phyloP scores from a whole-genome alignment of 2,888 invertebrate species.

The Lamproptera curius region DNA sequence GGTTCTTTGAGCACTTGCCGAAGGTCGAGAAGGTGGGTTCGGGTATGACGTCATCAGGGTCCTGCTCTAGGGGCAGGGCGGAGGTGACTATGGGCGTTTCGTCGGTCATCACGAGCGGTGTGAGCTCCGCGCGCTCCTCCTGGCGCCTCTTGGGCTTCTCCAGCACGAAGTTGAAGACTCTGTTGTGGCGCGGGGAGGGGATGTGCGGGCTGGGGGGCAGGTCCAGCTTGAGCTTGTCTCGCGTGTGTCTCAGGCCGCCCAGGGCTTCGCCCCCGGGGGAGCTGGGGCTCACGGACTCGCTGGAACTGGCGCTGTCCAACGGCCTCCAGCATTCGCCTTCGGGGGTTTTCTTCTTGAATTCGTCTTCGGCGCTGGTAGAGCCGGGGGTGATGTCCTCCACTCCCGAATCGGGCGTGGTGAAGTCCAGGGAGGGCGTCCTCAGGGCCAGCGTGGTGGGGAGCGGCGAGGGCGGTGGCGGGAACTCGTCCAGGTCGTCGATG shows the following conservation, averaged over 20 bases:
- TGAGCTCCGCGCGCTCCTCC: conserved; percentile 29
- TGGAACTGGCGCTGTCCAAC: conserved; percentile 60
- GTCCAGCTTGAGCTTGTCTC: conserved; percentile 84
- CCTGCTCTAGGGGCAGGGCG: conserved; percentile 41
- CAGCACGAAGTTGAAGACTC: conserved; percentile 65
- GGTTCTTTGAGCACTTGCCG: conserved; percentile 62
- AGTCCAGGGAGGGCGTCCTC: conserved; percentile 58
- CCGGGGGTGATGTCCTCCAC: conserved; percentile 80
- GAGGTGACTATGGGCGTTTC: conserved; percentile 63
- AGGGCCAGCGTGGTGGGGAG: conserved; percentile 35
- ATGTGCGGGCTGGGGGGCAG: conserved; percentile 78
- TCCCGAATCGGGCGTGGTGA: conserved; percentile 80
- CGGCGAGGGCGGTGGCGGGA: conserved; percentile 38
- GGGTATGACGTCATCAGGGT: conserved; percentile 47
- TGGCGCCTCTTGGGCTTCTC: conserved; percentile 56
- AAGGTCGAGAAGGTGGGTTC: conserved; percentile 80
- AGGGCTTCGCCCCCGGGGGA: conserved; percentile 68
- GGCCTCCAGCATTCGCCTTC: conserved; percentile 44
- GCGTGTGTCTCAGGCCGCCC: conserved; percentile 85
- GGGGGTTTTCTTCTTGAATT: conserved; percentile 44
- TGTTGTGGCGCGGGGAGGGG: conserved; percentile 58
- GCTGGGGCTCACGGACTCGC: conserved; percentile 66
- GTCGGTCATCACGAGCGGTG: conserved; percentile 63
- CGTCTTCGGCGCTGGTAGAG: conserved; percentile 51
- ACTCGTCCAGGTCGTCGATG: conserved; percentile 39